Evolutionary conservation across 2,888 invertebrate genomes (phyloP), one percentile per base, ranked within the genome.

Genomic region (Ischnus inquisitorius): DNA sequence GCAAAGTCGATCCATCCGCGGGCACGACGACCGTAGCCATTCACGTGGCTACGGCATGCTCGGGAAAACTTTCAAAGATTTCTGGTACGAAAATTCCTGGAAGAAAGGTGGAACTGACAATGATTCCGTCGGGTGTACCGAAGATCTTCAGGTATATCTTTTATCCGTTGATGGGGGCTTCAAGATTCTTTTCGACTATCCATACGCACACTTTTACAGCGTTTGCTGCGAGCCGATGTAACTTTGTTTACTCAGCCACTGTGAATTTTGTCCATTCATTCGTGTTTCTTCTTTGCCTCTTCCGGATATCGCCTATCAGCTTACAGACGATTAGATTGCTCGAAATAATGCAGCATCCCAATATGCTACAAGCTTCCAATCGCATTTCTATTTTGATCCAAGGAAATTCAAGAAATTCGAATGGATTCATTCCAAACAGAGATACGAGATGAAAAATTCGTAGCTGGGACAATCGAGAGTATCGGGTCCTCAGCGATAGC

Each of bases 111-210:
- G 43, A 46, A 39, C 19, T 34, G 46, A 28, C 43, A 39, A 62
- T 1, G 46, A 14, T 1, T 19, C 19, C 14, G 10, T 19, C 8
- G 64, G 34, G 12, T n/a, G 10, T n/a, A 19, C 2, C 19, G 19
- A 67, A 28, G 39, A 57, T 72, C 60, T 68, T 69, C 74, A 34
- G 67, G 77, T 67, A 43, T 76, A 67, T 71, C 57, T 51, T 51
- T 16, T 67, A 46, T 25, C 54, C 34, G 69, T 60, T 6, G 16
- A 43, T 64, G 41, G 12, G 34, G 54, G 41, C 16, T 25, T 6
- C n/a, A 28, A 22, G 19, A 25, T 54, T 81, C n/a, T 64, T 75
- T 69, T 46, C 25, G 12, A 16, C 28, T 3, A 28, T 25, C 22
- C 71, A 43, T 25, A 19, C 3, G 51, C 16, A 12, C 5, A 19